A percentile compares a stretch with the other conserved stretches of the same genome.
phyloP scores from a whole-genome alignment of 2,797 vertebrate genomes.

The Sebastes itinus region DNA sequence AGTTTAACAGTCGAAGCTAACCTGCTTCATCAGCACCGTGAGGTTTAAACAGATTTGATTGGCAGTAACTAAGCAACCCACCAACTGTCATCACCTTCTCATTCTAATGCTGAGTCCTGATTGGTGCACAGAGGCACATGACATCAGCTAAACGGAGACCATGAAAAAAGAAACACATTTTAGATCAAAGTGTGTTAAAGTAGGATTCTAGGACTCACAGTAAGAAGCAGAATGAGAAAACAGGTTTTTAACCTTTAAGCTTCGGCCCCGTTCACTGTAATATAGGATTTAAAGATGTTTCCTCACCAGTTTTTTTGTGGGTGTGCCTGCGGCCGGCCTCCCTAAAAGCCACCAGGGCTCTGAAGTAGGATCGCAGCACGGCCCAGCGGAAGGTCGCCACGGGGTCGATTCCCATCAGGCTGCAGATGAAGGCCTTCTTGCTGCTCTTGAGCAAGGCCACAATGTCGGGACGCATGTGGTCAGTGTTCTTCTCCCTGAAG shows the following conservation, averaged over 20 bases:
- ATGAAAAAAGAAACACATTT: neutral
- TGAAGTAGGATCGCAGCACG: conserved; percentile 92
- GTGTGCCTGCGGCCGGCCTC: conserved; percentile 87
- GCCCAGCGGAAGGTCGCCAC: conserved; percentile 98
- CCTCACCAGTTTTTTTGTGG: conserved; percentile 91
- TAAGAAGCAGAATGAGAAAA: neutral
- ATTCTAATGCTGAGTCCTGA: no score
- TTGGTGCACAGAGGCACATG: no score
- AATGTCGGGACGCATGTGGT: conserved; percentile 98
- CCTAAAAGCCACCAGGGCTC: conserved; percentile 90
- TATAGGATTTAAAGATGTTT: neutral
- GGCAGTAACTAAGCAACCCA: neutral
- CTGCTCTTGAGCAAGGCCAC: conserved; percentile 96
- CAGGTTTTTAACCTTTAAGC: neutral
- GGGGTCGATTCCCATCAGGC: conserved; percentile 94
- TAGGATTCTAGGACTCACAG: rapidly evolving
- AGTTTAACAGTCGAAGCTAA: neutral
- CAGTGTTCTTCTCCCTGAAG: conserved; percentile 98
- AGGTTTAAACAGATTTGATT: neutral
- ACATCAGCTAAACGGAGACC: neutral
- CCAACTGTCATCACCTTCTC: neutral
- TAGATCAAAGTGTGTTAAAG: neutral
- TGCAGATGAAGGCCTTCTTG: conserved; percentile 90
- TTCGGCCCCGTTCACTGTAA: neutral
- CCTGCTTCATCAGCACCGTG: neutral